Conservation (phyloP, 2,888 invertebrate species). For the Drosophila neutralis region DNA sequence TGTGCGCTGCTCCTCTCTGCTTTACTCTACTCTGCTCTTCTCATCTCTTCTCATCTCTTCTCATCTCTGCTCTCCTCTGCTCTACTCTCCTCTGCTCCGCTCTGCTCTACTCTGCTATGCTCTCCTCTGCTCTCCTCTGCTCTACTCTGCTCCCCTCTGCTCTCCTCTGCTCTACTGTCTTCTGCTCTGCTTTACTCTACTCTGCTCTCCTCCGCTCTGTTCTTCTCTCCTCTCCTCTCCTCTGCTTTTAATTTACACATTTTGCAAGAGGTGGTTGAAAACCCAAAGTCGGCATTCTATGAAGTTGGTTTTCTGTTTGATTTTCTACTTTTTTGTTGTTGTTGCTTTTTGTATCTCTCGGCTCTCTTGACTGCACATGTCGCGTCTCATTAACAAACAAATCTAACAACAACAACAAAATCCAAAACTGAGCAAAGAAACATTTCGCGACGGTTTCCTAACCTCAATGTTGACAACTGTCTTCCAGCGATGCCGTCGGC, state of each 20-base stretch:
- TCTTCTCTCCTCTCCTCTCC: not conserved
- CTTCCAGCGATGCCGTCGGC: constrained; percentile 29
- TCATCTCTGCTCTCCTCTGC: too few species aligned
- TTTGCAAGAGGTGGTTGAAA: constrained; percentile 7
- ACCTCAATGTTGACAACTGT: constrained; percentile 70
- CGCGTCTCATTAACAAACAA: constrained; percentile 65
- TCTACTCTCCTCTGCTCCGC: too few species aligned
- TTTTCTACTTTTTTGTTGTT: not conserved
- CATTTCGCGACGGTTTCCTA: constrained; percentile 67
- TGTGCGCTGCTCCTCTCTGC: too few species aligned
- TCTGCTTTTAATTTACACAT: constrained; percentile 68
- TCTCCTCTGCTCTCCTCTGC: fast-evolving
- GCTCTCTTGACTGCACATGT: constrained; percentile 40
- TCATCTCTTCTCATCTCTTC: too few species aligned
- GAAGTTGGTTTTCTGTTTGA: constrained; percentile 39
- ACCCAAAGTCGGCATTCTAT: constrained; percentile 58
- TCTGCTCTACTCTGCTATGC: fast-evolving
- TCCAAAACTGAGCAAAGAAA: constrained; percentile 8
- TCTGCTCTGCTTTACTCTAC: too few species aligned
- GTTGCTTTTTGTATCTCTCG: constrained; percentile 23
- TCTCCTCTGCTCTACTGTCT: fast-evolving
- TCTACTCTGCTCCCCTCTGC: too few species aligned
- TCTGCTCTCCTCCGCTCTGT: not conserved
- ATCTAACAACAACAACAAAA: constrained; percentile 24
- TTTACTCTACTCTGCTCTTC: too few species aligned